Conservation (phyloP, 2,113 vertebrate genomes). For the Mugil cephalus region DNA sequence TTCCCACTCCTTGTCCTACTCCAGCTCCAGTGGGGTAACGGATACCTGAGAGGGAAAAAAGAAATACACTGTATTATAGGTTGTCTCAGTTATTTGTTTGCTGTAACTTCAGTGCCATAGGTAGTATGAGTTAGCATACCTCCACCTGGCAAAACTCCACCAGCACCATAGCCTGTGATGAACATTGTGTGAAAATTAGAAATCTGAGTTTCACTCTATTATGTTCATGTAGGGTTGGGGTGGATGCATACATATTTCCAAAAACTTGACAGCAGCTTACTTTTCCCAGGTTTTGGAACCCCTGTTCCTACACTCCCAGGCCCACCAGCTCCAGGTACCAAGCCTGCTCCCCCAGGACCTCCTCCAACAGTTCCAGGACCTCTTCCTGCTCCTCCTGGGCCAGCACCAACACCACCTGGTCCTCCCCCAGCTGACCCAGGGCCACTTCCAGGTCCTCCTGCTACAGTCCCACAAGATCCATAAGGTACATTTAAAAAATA, state of each 20-base stretch:
- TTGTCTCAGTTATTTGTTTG: background rate
- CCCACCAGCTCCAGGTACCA: slow-evolving; percentile 47
- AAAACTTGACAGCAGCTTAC: slow-evolving; percentile 51
- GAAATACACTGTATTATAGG: background rate
- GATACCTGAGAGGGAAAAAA: slow-evolving; percentile 61
- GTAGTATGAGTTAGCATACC: slow-evolving; percentile 60
- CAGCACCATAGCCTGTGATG: slow-evolving; percentile 75
- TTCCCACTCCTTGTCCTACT: slow-evolving; percentile 68
- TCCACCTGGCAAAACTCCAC: slow-evolving; percentile 76
- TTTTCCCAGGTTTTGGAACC: slow-evolving; percentile 76
- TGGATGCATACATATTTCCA: background rate
- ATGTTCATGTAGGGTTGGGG: background rate
- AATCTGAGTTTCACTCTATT: background rate
- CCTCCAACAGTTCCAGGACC: slow-evolving; percentile 53
- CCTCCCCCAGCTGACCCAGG: slow-evolving; percentile 43
- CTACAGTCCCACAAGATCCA: slow-evolving; percentile 46
- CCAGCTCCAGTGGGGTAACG: slow-evolving; percentile 80
- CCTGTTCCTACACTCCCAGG: slow-evolving; percentile 66
- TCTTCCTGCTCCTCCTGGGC: slow-evolving; percentile 37
- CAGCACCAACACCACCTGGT: slow-evolving; percentile 38
- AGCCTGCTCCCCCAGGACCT: slow-evolving; percentile 58
- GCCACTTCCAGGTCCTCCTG: slow-evolving; percentile 35
- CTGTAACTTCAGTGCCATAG: background rate
- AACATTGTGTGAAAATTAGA: background rate
- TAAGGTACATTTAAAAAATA: slow-evolving; percentile 24